Percentiles rank a stretch among this genome's conserved stretches.
Conservation (phyloP, 1,140 invertebrate species). For the Leptinotarsa undecemlineata region DNA sequence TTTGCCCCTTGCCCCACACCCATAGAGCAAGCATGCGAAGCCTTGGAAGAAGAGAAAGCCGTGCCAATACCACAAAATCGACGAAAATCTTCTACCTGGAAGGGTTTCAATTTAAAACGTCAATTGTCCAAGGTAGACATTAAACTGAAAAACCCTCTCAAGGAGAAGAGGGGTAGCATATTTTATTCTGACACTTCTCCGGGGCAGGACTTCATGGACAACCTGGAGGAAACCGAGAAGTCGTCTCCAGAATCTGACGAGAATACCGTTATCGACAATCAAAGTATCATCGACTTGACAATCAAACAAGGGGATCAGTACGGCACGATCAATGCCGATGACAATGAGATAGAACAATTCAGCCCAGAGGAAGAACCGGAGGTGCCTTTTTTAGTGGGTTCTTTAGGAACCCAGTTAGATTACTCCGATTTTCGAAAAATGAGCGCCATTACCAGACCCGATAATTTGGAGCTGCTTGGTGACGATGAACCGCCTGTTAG, state of each 20-base stretch:
- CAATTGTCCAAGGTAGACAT: constrained; percentile 80
- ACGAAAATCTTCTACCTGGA: constrained; percentile 69
- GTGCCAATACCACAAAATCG: constrained; percentile 48
- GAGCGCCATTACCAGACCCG: constrained; percentile 57
- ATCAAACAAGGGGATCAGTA: constrained; percentile 36
- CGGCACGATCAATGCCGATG: constrained; percentile 16
- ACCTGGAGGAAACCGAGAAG: constrained; percentile 42
- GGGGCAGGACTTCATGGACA: constrained; percentile 35
- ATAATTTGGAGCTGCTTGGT: constrained; percentile 67
- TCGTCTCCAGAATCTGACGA: constrained; percentile 49
- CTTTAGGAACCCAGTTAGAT: constrained; percentile 38
- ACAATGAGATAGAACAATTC: constrained; percentile 48
- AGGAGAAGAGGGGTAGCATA: constrained; percentile 52
- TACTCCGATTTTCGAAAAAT: constrained; percentile 27
- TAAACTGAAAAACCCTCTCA: constrained; percentile 67
- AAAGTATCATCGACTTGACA: constrained; percentile 39
- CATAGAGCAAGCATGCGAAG: constrained; percentile 50
- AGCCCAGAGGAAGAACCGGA: constrained; percentile 39
- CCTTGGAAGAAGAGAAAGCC: constrained; percentile 45
- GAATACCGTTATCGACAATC: constrained; percentile 47
- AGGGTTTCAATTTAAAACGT: constrained; percentile 76
- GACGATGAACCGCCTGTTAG: constrained; percentile 62
- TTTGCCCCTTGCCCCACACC: constrained; percentile 53
- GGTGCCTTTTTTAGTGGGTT: constrained; percentile 37
- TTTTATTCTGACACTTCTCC: constrained; percentile 52